Base-by-base conservation (phyloP, 2,113 vertebrate species). In the Atrichornis clamosus region DNA sequence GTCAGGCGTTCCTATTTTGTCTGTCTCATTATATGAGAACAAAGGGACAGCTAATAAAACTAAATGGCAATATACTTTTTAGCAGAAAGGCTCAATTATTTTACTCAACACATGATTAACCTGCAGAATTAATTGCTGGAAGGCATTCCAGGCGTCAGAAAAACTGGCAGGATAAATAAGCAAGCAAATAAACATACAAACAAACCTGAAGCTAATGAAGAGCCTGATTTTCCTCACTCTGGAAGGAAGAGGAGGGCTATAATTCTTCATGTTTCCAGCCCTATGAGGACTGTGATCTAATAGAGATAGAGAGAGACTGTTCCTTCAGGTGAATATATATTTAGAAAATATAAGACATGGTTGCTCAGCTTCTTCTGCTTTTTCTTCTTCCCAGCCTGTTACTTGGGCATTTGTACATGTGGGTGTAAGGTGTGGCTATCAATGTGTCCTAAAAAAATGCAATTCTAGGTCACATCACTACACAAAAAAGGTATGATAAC, bases 91-190 rank as follows among this genome's bases (percentile, higher is more conserved):
- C 79, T 91, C 64, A 75, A 84, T 96, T 95, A 86, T 94, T 94
- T 94, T 84, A 84, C 44, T 69, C 18, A 39, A 78, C 53, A 89
- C n/a, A 67, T 93, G 49, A 89, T 91, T 93, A 94, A 89, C 91
- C 84, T 91, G 74, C 35, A 84, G 65, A 92, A 95, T 91, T 95
- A 96, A 92, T 92, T 92, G 70, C 65, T 76, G 77, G 64, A 89
- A 91, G 69, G 52, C 49, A 78, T 92, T 92, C 39, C 59, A 78
- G 39, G 42, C 46, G 49, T 90, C 52, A 81, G 58, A 84, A 77
- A 70, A 84, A 69, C 24, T 75, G 37, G 5, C 76, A 89, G 76
- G 26, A 78, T 86, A 86, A 94, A 89, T 58, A 77, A 84, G 24
- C 46, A 84, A 60, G 42, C 50, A 86, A 80, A 77, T 86, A 90